Conservation (phyloP, 2,797 vertebrate species). For the Onychomys torridus region DNA sequence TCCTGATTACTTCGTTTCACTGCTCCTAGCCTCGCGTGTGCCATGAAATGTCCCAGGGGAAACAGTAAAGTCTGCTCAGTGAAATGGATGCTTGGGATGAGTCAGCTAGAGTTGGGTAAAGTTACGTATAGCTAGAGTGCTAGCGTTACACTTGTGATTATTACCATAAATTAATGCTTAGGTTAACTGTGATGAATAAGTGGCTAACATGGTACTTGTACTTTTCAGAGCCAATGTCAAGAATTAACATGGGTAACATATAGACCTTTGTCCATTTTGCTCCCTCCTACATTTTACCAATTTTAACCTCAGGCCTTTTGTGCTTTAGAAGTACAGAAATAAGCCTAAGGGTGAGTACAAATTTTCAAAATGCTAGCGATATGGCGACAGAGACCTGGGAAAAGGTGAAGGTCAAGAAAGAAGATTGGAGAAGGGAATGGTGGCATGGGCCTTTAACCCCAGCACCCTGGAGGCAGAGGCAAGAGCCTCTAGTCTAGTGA, state of each 20-base stretch:
- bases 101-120: background rate
- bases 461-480: background rate
- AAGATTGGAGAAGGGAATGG: background rate
- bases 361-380: background rate
- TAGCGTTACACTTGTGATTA: background rate
- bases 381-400: background rate
- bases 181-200: background rate
- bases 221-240: constrained; percentile 26
- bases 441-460: background rate
- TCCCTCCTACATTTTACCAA: background rate
- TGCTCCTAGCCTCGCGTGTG: background rate
- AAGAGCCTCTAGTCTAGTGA: background rate
- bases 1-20: constrained; percentile 16
- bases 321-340: background rate
- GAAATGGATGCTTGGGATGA: background rate
- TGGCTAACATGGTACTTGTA: background rate
- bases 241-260: background rate
- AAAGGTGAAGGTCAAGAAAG: background rate
- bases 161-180: background rate
- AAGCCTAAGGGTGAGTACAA: background rate
- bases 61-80: background rate
- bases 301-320: background rate
- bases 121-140: background rate
- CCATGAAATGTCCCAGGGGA: background rate
- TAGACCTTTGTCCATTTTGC: background rate